phyloP scores from a whole-genome alignment of 2,113 vertebrate species.

The Edolisoma coerulescens region DNA sequence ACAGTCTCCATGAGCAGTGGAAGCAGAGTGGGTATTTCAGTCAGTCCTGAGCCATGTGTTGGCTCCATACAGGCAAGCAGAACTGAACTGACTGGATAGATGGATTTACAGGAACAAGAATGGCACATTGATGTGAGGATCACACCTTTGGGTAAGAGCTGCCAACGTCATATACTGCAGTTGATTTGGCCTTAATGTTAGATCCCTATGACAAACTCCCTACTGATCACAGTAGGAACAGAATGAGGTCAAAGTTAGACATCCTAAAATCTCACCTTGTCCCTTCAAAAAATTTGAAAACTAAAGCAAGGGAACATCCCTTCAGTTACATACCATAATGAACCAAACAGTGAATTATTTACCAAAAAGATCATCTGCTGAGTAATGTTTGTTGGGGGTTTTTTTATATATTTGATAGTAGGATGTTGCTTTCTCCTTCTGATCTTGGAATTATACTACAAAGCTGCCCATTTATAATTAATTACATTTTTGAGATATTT shows the following conservation, averaged over 20 bases:
- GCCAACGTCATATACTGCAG: too few relatives aligned
- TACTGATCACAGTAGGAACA: background rate
- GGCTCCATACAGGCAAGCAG: background rate
- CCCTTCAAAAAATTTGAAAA: background rate
- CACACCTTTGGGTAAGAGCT: background rate
- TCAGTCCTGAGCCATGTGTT: background rate
- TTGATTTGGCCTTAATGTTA: background rate
- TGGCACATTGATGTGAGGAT: fast-evolving
- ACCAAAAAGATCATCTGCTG: background rate
- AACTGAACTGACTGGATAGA: background rate
- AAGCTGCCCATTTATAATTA: slow-evolving; percentile 28
- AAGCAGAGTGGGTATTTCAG: background rate
- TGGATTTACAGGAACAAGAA: background rate
- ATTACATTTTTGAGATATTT: background rate
- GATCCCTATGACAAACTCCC: background rate
- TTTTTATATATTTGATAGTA: background rate
- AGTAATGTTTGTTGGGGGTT: background rate
- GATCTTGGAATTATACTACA: background rate
- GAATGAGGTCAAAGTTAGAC: background rate
- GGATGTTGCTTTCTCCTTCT: background rate
- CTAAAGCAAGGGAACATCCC: background rate
- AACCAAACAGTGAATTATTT: background rate
- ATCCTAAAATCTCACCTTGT: background rate
- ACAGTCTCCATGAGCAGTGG: background rate
- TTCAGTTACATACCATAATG: fast-evolving